Conservation (phyloP, 2,113 vertebrate genomes). For the Archilochus colubris region DNA sequence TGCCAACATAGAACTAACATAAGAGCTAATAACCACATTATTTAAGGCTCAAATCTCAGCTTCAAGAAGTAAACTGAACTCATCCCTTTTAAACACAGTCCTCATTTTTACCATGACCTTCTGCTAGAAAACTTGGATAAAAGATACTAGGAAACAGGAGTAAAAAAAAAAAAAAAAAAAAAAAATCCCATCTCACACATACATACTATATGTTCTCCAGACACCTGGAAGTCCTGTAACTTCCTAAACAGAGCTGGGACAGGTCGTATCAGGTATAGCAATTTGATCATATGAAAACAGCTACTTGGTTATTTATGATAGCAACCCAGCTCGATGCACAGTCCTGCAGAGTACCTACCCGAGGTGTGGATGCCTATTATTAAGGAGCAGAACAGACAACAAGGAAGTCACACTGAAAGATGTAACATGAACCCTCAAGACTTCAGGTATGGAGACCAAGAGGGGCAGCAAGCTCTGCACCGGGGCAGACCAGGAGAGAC, state of each 20-base stretch:
- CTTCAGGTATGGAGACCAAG: accelerated
- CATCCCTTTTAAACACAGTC: background rate
- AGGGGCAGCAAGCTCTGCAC: background rate
- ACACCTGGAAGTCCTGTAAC: background rate
- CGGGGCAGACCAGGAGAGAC: accelerated
- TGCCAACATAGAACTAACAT: background rate
- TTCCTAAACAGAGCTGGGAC: background rate
- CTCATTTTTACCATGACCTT: background rate
- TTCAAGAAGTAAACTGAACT: background rate
- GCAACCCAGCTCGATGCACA: background rate
- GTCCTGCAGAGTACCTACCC: background rate
- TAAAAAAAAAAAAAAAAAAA: background rate
- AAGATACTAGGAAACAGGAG: background rate
- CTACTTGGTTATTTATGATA: background rate
- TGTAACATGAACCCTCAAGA: background rate
- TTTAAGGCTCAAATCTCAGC: background rate
- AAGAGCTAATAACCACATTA: background rate
- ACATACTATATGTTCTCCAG: background rate
- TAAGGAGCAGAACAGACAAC: accelerated
- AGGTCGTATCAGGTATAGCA: background rate
- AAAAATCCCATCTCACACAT: background rate
- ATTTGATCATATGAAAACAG: background rate
- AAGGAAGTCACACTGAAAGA: accelerated
- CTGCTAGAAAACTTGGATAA: background rate
- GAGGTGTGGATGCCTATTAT: background rate